Percentiles rank a stretch among this genome's conserved stretches.
These are phyloP conservation scores for Pipistrellus pipistrellus DNA, from an alignment of 2,797 vertebrate species.

Conservation along the genomic window DNA sequence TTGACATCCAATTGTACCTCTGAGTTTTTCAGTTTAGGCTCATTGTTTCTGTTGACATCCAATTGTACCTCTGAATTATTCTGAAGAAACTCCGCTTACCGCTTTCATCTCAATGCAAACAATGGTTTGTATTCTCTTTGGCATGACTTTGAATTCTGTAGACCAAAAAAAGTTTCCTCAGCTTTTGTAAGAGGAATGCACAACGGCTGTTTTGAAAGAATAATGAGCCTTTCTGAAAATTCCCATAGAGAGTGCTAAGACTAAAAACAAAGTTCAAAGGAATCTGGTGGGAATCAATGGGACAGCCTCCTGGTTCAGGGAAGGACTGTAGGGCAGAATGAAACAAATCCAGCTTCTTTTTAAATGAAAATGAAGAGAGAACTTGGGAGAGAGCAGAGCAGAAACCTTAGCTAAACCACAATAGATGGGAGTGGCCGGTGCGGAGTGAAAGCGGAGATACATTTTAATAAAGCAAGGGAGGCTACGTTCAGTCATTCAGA, in stretches of 20 bases:
- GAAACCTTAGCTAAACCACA: constrained; percentile 37
- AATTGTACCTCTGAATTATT: constrained; percentile 47
- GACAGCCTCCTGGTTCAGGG: constrained; percentile 27
- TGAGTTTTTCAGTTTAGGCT: constrained; percentile 47
- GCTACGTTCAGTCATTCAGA: not conserved
- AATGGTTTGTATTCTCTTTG: constrained; percentile 68
- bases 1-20: constrained; percentile 45
- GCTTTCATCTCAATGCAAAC: constrained; percentile 74
- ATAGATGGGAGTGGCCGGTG: constrained; percentile 16
- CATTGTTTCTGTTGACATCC: constrained; percentile 33
- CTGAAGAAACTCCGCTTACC: constrained; percentile 59
- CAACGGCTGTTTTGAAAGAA: constrained; percentile 73
- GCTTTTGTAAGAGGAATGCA: constrained; percentile 55
- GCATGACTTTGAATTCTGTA: constrained; percentile 68
- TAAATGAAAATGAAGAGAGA: constrained; percentile 69
- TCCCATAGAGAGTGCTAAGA: constrained; percentile 54
- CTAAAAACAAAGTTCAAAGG: constrained; percentile 76
- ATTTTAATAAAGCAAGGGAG: not conserved
- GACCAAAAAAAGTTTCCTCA: constrained; percentile 62
- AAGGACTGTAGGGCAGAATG: constrained; percentile 45
- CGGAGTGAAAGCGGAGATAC: not conserved
- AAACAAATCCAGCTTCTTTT: constrained; percentile 68
- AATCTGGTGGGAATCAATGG: constrained; percentile 61
- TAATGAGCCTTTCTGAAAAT: constrained; percentile 77
- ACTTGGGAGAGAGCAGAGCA: constrained; percentile 41